phyloP scores from a whole-genome alignment of 2,888 invertebrate genomes.

The Macaria liturata region DNA sequence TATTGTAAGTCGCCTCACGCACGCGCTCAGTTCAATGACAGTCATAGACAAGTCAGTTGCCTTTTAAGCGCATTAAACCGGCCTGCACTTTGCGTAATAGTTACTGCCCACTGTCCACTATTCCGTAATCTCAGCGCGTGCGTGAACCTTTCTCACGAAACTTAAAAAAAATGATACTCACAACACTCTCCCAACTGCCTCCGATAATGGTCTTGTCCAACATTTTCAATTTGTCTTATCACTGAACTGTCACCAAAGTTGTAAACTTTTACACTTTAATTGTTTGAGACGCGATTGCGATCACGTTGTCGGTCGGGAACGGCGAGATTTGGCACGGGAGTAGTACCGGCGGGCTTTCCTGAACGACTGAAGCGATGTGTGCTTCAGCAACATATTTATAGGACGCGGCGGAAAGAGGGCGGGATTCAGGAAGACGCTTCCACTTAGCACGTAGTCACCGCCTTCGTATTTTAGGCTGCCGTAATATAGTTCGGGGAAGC shows the following conservation, averaged over 20 bases:
- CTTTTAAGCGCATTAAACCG: conserved; percentile 69
- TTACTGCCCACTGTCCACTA: conserved; percentile 38
- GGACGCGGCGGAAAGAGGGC: conserved; percentile 60
- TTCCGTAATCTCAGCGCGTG: conserved; percentile 52
- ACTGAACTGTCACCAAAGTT: conserved; percentile 47
- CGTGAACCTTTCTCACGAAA: conserved; percentile 28
- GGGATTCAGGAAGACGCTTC: conserved; percentile 73
- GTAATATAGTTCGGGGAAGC: conserved; percentile 74
- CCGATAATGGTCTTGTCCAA: conserved; percentile 75
- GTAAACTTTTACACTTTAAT: conserved; percentile 45
- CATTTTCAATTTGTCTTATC: conserved; percentile 49
- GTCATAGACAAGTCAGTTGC: conserved; percentile 70
- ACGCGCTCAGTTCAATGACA: conserved; percentile 72
- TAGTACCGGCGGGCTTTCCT: conserved; percentile 63
- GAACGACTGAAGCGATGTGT: conserved; percentile 70
- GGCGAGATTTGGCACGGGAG: conserved; percentile 68
- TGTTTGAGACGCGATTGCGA: conserved; percentile 48
- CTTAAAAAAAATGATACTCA: conserved; percentile 50
- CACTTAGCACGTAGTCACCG: conserved; percentile 71
- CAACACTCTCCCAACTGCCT: conserved; percentile 80
- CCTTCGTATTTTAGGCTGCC: conserved; percentile 60
- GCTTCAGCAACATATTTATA: conserved; percentile 77
- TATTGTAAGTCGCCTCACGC: conserved; percentile 65
- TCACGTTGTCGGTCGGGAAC: conserved; percentile 68
- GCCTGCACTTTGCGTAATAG: conserved; percentile 72